Conservation (phyloP, 2,797 vertebrate genomes). For the Urophycis tenuis region DNA sequence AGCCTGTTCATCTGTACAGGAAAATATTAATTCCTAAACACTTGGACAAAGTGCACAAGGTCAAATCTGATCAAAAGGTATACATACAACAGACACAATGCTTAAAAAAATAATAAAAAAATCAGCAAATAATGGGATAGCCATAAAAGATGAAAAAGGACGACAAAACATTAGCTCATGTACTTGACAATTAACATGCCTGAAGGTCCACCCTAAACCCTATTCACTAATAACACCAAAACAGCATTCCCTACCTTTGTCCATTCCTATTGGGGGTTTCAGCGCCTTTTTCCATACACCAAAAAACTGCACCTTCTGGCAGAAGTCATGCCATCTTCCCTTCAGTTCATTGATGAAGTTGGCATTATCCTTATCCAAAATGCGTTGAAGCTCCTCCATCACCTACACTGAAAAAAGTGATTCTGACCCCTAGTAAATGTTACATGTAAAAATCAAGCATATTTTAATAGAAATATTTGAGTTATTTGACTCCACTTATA, state of each 20-base stretch:
- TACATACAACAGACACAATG: conserved; percentile 5
- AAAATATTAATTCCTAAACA: conserved; percentile 17
- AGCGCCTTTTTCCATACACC: conserved; percentile 31
- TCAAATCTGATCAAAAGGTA: conserved; percentile 24
- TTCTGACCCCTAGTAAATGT: too few species aligned
- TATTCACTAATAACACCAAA: conserved; percentile 15
- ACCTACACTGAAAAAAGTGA: too few species aligned
- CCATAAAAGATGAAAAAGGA: conserved; percentile 22
- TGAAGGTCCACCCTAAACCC: background rate
- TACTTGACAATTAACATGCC: conserved; percentile 2
- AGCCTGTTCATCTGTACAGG: conserved; percentile 38
- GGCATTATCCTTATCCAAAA: conserved; percentile 27
- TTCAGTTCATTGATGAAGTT: conserved; percentile 37
- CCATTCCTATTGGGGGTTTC: conserved; percentile 36
- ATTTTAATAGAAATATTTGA: too few species aligned
- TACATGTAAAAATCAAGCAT: too few species aligned
- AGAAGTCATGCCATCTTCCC: conserved; percentile 31
- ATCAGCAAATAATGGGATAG: conserved; percentile 7
- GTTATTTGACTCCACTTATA: too few species aligned
- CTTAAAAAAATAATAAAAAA: background rate
- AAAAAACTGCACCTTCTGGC: conserved; percentile 41
- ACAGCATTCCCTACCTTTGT: conserved; percentile 26
- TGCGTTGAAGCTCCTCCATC: conserved; percentile 31
- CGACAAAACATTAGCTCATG: conserved; percentile 10
- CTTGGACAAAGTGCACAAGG: conserved; percentile 13